phyloP scores from a whole-genome alignment of 2,888 invertebrate genomes.

The Eupeodes latifasciatus region DNA sequence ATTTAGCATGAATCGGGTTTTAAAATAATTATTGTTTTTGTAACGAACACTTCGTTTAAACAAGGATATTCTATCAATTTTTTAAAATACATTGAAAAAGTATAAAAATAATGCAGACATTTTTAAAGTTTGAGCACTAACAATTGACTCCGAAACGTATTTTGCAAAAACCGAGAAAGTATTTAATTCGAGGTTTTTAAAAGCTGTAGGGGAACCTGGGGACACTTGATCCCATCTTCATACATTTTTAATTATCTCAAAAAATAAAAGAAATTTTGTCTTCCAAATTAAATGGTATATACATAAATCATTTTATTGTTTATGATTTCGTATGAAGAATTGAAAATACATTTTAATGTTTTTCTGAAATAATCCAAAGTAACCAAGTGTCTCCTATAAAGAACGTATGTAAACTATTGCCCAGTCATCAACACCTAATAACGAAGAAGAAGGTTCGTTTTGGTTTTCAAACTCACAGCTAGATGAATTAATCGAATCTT shows the following conservation, averaged over 20 bases:
- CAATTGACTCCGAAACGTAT: too few relatives aligned
- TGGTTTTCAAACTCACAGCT: not conserved
- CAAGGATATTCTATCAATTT: too few relatives aligned
- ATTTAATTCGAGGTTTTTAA: too few relatives aligned
- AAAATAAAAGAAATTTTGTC: not conserved
- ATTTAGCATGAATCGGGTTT: too few relatives aligned
- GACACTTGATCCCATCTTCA: not conserved
- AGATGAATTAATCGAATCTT: not conserved
- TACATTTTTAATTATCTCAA: not conserved
- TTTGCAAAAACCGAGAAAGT: too few relatives aligned
- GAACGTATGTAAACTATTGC: not conserved
- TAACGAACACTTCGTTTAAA: too few relatives aligned
- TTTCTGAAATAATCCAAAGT: not conserved
- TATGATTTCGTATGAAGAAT: not conserved
- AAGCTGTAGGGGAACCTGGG: not conserved
- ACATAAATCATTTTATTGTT: not conserved
- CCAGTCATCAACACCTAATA: too few relatives aligned
- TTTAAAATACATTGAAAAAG: too few relatives aligned
- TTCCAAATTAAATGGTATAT: not conserved
- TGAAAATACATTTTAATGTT: not conserved
- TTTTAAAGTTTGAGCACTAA: too few relatives aligned
- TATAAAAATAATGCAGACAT: too few relatives aligned
- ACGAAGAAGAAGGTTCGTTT: too few relatives aligned
- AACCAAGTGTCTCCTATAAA: not conserved
- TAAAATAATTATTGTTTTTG: too few relatives aligned